phyloP scores from a whole-genome alignment of 2,797 vertebrate species.

The Crocodylus rhombifer region DNA sequence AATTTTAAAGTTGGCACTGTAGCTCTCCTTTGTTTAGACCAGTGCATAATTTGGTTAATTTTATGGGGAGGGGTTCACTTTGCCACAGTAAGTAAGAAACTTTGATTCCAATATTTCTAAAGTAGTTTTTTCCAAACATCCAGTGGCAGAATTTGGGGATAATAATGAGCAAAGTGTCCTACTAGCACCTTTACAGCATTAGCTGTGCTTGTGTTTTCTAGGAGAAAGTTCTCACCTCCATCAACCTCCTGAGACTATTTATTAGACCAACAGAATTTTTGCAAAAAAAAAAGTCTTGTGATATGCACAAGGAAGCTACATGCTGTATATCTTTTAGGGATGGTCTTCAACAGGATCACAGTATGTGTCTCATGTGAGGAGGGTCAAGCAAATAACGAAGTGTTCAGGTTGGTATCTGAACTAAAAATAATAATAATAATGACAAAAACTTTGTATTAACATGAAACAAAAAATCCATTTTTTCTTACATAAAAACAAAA shows the following conservation, averaged over 20 bases:
- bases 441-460: too few species aligned
- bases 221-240: not conserved
- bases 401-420: too few species aligned
- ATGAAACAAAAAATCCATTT: too few species aligned
- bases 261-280: too few species aligned
- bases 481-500: too few species aligned
- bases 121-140: slow-evolving; percentile 59
- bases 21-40: slow-evolving; percentile 64
- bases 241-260: not conserved
- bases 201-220: rapidly evolving
- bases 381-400: too few species aligned
- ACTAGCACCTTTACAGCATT: not conserved
- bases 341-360: too few species aligned
- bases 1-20: slow-evolving; percentile 67
- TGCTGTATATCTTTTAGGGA: too few species aligned
- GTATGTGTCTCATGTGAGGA: too few species aligned
- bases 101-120: slow-evolving; percentile 61
- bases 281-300: too few species aligned
- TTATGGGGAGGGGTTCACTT: slow-evolving; percentile 39
- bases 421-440: too few species aligned
- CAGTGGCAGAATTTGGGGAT: slow-evolving; percentile 30
- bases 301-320: too few species aligned
- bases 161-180: not conserved
- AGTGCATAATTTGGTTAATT: slow-evolving; percentile 70
- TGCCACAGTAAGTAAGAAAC: slow-evolving; percentile 68